These are phyloP conservation scores for Eueides isabella DNA, from an alignment of 1,140 invertebrate species.

Conservation along the genomic window DNA sequence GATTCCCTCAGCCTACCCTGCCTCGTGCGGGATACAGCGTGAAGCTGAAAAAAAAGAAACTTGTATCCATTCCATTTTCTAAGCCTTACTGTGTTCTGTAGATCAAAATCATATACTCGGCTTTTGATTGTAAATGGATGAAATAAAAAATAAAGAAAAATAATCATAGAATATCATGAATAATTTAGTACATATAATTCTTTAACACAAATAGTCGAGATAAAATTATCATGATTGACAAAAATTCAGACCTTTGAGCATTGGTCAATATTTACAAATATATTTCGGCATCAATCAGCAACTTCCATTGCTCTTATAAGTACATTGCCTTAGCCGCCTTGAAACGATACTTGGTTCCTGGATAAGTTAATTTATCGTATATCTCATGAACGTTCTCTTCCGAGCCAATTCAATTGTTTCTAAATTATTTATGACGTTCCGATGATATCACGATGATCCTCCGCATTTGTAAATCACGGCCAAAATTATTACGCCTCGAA, in stretches of 20 bases:
- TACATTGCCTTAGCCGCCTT: constrained; percentile 47
- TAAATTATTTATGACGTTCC: constrained; percentile 29
- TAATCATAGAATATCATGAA: background rate
- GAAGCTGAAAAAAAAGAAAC: no score
- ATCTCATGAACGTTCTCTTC: constrained; percentile 46
- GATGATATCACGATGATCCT: constrained; percentile 33
- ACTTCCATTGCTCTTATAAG: constrained; percentile 50
- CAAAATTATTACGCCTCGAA: constrained; percentile 22
- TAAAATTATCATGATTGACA: no score
- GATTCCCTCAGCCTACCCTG: no score
- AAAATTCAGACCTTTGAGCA: no score
- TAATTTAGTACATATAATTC: background rate
- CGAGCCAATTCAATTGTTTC: constrained; percentile 47
- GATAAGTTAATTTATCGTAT: constrained; percentile 57
- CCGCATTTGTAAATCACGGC: constrained; percentile 26
- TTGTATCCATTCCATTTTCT: no score
- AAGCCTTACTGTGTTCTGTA: no score
- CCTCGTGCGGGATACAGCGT: no score
- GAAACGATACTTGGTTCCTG: constrained; percentile 47
- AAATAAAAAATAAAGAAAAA: no score
- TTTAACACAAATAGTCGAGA: no score
- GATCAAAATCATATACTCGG: no score
- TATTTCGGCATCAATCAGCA: constrained; percentile 54
- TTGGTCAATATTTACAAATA: constrained; percentile 33
- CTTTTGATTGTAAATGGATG: no score